Percentiles rank a stretch among this genome's conserved stretches.
These are phyloP conservation scores for Arrhamphus sclerolepis DNA, from an alignment of 2,797 vertebrate genomes.

Conservation along the genomic window DNA sequence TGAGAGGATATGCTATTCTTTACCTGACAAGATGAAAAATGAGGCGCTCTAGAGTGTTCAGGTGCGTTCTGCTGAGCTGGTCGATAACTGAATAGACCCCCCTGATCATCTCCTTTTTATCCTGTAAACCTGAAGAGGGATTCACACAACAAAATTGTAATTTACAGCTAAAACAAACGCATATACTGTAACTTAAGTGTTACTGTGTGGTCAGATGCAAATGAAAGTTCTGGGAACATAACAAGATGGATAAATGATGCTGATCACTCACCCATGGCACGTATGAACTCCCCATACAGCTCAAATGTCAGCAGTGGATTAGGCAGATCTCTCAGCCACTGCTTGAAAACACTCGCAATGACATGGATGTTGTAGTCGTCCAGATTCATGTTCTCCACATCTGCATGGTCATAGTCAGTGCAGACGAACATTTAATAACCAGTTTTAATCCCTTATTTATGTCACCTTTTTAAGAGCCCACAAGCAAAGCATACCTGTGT, in stretches of 20 bases:
- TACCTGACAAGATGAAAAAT: slow-evolving; percentile 98
- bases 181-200: no score
- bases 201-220: neutral
- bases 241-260: neutral
- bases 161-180: neutral
- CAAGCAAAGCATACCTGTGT: slow-evolving; percentile 82
- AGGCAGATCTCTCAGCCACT: slow-evolving; percentile 96
- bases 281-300: slow-evolving; percentile 96
- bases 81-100: slow-evolving; percentile 94
- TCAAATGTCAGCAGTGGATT: slow-evolving; percentile 99
- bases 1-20: slow-evolving; percentile 1
- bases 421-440: slow-evolving; percentile 6
- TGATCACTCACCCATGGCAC: slow-evolving; percentile 88
- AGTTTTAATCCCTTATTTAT: neutral
- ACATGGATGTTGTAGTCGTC: slow-evolving; percentile 99
- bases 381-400: slow-evolving; percentile 90
- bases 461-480: neutral
- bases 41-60: slow-evolving; percentile 94
- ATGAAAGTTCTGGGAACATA: neutral
- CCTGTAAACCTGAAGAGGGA: slow-evolving; percentile 86
- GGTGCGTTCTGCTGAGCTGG: slow-evolving; percentile 95
- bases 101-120: slow-evolving; percentile 89
- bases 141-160: slow-evolving; percentile 20
- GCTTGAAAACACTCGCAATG: slow-evolving; percentile 98
- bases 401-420: slow-evolving; percentile 69